phyloP scores from a whole-genome alignment of 2,888 invertebrate species.

The Hanleya hanleyi region DNA sequence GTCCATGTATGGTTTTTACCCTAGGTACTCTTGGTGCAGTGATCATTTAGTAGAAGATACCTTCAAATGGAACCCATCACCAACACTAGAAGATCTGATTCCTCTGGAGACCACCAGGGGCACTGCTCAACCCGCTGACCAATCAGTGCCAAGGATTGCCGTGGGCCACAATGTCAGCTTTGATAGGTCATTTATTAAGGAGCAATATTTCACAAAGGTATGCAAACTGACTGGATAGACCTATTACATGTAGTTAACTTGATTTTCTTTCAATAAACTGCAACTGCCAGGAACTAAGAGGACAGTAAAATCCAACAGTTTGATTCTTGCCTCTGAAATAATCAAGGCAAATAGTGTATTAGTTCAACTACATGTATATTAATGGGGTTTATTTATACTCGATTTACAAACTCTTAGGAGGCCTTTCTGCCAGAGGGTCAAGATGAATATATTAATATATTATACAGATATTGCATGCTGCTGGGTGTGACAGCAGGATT shows the following conservation, averaged over 20 bases:
- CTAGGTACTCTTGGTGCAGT: conserved; percentile 92
- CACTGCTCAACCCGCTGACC: conserved; percentile 14
- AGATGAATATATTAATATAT: no score
- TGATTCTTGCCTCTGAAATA: not conserved
- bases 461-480: no score
- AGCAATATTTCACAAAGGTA: conserved; percentile 90
- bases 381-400: not conserved
- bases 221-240: no score
- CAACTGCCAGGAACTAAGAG: no score
- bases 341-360: not conserved
- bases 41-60: conserved; percentile 79
- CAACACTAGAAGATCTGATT: conserved; percentile 81
- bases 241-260: no score
- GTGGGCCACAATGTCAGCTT: conserved; percentile 98
- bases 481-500: no score
- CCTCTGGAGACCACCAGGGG: conserved; percentile 57
- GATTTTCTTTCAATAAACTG: no score
- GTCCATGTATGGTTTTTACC: conserved; percentile 6
- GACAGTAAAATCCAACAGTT: no score
- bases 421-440: no score
- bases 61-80: conserved; percentile 51
- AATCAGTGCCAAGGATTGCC: conserved; percentile 77
- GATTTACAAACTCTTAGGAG: not conserved
- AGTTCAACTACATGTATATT: no score
- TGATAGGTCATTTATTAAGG: conserved; percentile 91